Conservation (phyloP, 2,888 invertebrate species). For the Pardosa pseudoannulata region DNA sequence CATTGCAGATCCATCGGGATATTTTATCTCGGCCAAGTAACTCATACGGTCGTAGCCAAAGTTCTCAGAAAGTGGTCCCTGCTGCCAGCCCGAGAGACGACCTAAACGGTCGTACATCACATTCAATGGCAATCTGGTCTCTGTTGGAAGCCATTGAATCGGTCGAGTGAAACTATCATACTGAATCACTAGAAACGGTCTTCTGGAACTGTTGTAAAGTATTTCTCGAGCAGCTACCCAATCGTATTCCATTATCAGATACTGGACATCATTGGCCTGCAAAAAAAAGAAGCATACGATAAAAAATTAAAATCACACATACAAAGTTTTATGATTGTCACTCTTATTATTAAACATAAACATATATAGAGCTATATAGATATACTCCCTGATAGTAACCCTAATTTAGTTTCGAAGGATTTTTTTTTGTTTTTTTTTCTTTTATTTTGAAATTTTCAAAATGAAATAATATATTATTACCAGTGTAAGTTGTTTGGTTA, state of each 20-base stretch:
- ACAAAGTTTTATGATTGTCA: not conserved
- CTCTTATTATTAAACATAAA: not conserved
- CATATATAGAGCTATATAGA: no score
- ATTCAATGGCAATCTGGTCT: conserved; percentile 91
- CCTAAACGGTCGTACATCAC: conserved; percentile 94
- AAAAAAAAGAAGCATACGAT: no score
- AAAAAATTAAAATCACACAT: not conserved
- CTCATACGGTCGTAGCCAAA: conserved; percentile 94
- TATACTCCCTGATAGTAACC: no score
- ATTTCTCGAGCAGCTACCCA: conserved; percentile 77
- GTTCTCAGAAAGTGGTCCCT: conserved; percentile 93
- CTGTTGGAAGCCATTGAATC: conserved; percentile 78
- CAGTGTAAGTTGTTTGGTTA: no score
- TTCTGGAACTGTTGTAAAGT: conserved; percentile 81
- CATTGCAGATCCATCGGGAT: conserved; percentile 92
- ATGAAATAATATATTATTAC: no score
- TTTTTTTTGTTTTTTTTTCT: no score
- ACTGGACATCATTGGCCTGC: conserved; percentile 91
- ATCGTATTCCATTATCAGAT: conserved; percentile 93
- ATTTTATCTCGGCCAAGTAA: conserved; percentile 90
- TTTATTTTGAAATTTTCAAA: no score
- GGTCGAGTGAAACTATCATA: conserved; percentile 78
- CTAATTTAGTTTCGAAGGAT: no score
- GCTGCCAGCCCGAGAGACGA: conserved; percentile 91
- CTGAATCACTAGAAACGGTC: conserved; percentile 80